Evolutionary conservation across 2,888 invertebrate genomes (phyloP).

Genomic region (Nasonia oneida): DNA sequence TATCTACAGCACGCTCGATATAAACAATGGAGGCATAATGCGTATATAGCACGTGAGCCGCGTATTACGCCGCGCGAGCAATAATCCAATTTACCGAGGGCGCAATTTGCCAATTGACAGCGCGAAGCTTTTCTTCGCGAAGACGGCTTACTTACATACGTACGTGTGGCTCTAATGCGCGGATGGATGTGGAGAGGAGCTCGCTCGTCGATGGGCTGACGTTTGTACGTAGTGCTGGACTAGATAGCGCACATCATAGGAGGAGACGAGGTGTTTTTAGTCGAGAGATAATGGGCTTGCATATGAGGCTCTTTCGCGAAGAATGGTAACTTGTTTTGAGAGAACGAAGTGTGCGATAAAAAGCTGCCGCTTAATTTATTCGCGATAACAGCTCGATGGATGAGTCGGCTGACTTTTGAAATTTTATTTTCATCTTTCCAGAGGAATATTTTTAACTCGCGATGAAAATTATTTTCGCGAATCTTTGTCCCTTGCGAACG

Average conservation of each 20-base stretch:
- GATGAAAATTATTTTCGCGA: too few species aligned
- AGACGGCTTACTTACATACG: neutral
- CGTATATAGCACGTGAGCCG: neutral
- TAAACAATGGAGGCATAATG: slow-evolving; percentile 49
- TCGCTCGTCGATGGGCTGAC: neutral
- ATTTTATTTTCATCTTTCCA: neutral
- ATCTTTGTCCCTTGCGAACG: neutral
- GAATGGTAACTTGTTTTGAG: neutral
- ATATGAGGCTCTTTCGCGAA: too few species aligned
- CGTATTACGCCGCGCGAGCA: slow-evolving; percentile 38
- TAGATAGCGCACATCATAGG: too few species aligned
- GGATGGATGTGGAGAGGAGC: neutral
- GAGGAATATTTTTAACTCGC: neutral
- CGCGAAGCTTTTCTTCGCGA: slow-evolving; percentile 48
- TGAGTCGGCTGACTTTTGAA: neutral
- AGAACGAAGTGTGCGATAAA: neutral
- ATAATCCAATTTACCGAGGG: slow-evolving; percentile 55
- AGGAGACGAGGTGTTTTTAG: too few species aligned
- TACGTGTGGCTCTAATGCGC: slow-evolving; percentile 8
- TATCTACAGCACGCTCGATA: slow-evolving; percentile 29
- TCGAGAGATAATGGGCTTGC: too few species aligned
- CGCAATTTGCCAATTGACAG: slow-evolving; percentile 57
- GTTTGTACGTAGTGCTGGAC: too few species aligned
- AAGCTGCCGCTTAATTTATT: neutral
- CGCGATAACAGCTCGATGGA: neutral